Base-by-base conservation (phyloP, 2,888 invertebrate species). In the Apodemia hepburni region DNA sequence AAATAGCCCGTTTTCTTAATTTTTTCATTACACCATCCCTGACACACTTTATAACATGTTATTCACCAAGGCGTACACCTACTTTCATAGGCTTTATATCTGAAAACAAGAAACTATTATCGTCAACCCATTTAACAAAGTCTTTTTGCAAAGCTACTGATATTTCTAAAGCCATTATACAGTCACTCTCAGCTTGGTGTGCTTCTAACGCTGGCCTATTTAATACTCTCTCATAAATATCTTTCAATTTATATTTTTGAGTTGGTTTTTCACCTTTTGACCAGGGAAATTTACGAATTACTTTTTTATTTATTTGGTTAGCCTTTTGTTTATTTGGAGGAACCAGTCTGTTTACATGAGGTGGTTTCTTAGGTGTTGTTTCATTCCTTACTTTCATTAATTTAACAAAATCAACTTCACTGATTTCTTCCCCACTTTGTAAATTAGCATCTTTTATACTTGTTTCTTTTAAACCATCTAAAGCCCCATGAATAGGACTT, bases 131-230 rank as follows among this genome's bases (percentile, higher is more conserved):
- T 3, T 92, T 75, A 0, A 94, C 78, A 82, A 96, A 95, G 35
- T 89, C 78, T 7, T 92, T 76, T 0, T 91, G 90, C 22, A 93
- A 77, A 12, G 84, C 85, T 1, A 92, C 88, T 2, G 94, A 92
- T 68, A 94, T 92, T 69, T 93, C 92, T 42, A 95, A 77, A 15
- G 95, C 82, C 80, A 93, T 91, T 0, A 92, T 69, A 17, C 94
- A 95, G 79, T 96, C 96, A 57, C 84, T 92, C 74, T 96, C 96
- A 1, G 96, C 95, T 58, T 89, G 85, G 75, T 96, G 96, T 1
- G 92, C 85, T 65, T 87, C 77, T 2, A 74, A 60, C 0, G 93
- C 82, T 0, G 79, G 71, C 15, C 80, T 80, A 0, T 85, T 84
- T 18, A 94, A 83, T 12, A 93, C 75, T 60, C 94, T 85, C 64